Conservation (phyloP, 2,888 invertebrate species). For the Pristionchus entomophagus region DNA sequence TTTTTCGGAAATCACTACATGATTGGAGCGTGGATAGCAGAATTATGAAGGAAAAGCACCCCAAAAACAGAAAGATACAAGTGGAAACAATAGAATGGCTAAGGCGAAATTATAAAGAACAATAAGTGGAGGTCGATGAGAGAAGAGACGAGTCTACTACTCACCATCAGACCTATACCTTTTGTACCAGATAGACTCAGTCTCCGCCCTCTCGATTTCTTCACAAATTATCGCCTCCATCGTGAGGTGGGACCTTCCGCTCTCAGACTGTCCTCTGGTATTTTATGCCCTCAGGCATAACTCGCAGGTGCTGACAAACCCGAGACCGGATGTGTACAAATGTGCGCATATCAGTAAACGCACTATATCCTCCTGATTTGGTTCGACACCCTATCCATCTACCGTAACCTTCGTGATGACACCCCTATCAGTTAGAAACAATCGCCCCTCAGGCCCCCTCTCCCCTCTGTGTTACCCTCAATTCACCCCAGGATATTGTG, state of each 20-base stretch:
- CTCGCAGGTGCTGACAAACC: neutral
- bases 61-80: too few species aligned
- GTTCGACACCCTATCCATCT: neutral
- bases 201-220: too few species aligned
- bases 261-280: neutral
- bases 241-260: neutral
- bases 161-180: too few species aligned
- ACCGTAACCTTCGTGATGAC: neutral
- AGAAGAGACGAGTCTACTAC: too few species aligned
- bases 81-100: too few species aligned
- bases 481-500: constrained; percentile 37
- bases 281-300: neutral
- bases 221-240: neutral
- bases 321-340: neutral
- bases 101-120: too few species aligned
- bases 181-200: too few species aligned
- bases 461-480: constrained; percentile 2
- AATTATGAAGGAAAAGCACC: too few species aligned
- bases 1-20: too few species aligned
- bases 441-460: neutral
- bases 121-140: too few species aligned
- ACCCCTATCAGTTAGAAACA: neutral
- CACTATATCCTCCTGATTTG: neutral
- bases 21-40: too few species aligned
- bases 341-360: neutral